These are phyloP conservation scores for Ichneumoninae sp. DNA, from an alignment of 2,888 invertebrate genomes.

Conservation along the genomic window DNA sequence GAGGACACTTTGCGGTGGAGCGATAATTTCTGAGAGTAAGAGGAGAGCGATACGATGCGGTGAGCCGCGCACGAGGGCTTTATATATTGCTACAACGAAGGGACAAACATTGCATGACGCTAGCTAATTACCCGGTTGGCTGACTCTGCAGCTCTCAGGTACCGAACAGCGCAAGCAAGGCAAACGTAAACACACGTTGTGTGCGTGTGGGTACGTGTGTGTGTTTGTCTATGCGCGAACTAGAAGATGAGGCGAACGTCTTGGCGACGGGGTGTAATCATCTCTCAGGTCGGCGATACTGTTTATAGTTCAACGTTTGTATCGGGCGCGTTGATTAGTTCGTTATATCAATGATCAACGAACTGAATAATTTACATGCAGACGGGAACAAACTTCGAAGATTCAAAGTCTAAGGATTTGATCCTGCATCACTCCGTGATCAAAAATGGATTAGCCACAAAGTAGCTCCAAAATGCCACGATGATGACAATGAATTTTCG, in stretches of 20 bases:
- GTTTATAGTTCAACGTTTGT: conserved; percentile 34
- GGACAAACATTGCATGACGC: conserved; percentile 57
- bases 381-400: neutral
- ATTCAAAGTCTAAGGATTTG: no score
- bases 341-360: conserved; percentile 37
- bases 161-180: neutral
- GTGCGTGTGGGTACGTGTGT: neutral
- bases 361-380: conserved; percentile 20
- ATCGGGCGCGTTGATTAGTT: conserved; percentile 35
- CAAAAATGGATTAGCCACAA: no score
- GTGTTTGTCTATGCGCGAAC: conserved; percentile 12
- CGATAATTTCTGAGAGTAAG: conserved; percentile 15
- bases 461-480: no score
- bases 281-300: conserved; percentile 38
- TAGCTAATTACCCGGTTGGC: conserved; percentile 62
- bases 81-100: conserved; percentile 53
- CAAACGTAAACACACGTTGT: conserved; percentile 25
- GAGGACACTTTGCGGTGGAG: neutral
- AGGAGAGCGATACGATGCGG: neutral
- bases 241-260: conserved; percentile 29
- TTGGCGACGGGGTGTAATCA: conserved; percentile 44
- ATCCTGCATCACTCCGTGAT: no score
- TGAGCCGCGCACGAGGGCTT: neutral
- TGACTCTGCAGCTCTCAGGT: conserved; percentile 42
- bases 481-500: no score